Evolutionary conservation across 1,140 invertebrate genomes (phyloP), one percentile per base, ranked within the genome.

Genomic region (Stenopsyche tienmushanensis): DNA sequence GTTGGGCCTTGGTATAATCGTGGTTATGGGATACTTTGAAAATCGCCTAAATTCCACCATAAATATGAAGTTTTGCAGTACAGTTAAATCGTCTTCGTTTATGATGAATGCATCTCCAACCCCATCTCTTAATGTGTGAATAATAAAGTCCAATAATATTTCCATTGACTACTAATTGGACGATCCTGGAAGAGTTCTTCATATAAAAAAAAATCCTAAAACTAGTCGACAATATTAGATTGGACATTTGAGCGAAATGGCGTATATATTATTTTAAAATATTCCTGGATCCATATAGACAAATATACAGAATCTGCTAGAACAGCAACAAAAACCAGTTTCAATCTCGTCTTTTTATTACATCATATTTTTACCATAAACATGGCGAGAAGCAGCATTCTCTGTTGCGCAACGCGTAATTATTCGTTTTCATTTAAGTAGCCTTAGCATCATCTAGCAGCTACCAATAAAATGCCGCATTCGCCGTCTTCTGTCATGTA

Each of bases 61-160:
- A 50, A 20, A 50, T 50, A 23, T 20, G 21, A 1, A 50, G 10
- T 23, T 50, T 50, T 2, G 47, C 47, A 17, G 47, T 10, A 50
- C 47, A 23, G 1, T 21, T 50, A 10, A 13, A 20, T 3, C 47
- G 15, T 18, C 2, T 50, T 1, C 2, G 20, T 1, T 1, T 50
- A 50, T 50, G 18, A 42, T 21, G 20, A 50, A 17, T 20, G 20
- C 47, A 50, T 18, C 47, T 50, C 47, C 47, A 50, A 10, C 47
- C 23, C 10, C 17, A 15, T 50, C 23, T 50, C 3, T 50, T 50
- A 17, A 20, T 50, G 17, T 50, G 2, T 23, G 15, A 20, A 10
- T 50, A 50, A 3, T 50, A 23, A 9, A 20, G 9, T 10, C 21
- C 23, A 23, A 50, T 20, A 17, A 50, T 10, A 10, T 50, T 15